A percentile compares a stretch with the other conserved stretches of the same genome.
Conservation (phyloP, 23 tunicate genomes). For the Ascidia mentula region DNA sequence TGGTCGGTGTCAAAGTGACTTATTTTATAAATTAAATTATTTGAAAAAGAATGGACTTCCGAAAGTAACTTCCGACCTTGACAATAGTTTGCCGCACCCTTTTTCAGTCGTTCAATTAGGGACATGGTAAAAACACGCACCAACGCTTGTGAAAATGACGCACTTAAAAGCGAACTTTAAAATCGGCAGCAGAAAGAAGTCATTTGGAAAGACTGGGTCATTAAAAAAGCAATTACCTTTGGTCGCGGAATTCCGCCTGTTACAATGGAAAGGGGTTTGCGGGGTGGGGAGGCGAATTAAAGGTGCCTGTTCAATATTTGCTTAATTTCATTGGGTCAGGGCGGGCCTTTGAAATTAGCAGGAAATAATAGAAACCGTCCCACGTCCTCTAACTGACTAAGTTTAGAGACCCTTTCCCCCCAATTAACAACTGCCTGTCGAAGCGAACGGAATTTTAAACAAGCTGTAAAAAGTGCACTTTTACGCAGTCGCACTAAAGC, state of each 20-base stretch:
- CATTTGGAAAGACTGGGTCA: not conserved
- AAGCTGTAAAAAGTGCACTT: not conserved
- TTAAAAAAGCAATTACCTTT: not conserved
- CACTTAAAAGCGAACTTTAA: not conserved
- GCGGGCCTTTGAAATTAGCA: not conserved
- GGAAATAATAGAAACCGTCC: not conserved
- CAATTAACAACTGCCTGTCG: not conserved
- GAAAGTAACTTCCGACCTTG: too few species aligned
- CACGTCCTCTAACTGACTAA: too few species aligned
- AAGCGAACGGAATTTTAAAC: not conserved
- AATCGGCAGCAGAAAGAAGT: not conserved
- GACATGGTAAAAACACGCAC: not conserved
- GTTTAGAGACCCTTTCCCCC: too few species aligned
- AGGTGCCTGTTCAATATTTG: not conserved
- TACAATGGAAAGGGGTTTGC: not conserved
- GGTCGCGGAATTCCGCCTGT: too few species aligned
- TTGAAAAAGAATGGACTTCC: too few species aligned
- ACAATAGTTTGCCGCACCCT: too few species aligned
- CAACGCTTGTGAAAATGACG: slow-evolving; percentile 7
- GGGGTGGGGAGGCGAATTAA: not conserved
- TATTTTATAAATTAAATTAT: too few species aligned
- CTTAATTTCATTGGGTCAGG: slow-evolving; percentile 1
- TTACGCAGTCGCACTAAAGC: not conserved
- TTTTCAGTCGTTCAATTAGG: not conserved
- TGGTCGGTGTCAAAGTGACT: too few species aligned